Evolutionary conservation across 1,140 invertebrate species (phyloP).

Genomic region (Formica exsecta): DNA sequence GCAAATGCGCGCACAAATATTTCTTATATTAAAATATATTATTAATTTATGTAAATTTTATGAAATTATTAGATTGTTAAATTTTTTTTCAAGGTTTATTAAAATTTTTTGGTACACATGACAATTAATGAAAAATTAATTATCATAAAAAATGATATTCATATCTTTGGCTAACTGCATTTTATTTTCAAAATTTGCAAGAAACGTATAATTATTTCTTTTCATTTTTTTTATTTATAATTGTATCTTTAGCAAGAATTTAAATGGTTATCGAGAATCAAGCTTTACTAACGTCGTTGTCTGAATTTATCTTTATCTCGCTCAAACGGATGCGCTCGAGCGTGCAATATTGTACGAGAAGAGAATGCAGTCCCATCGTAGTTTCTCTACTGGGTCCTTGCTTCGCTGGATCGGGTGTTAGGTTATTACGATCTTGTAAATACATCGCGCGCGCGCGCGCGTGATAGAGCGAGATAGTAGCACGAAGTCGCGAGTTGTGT

Average conservation of each 20-base stretch:
- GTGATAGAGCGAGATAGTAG: slow-evolving; percentile 14
- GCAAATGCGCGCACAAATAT: background rate
- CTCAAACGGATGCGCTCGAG: slow-evolving; percentile 49
- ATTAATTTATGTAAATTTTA: background rate
- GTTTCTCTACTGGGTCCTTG: slow-evolving; percentile 30
- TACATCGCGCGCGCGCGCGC: slow-evolving; percentile 63
- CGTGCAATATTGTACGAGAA: slow-evolving; percentile 68
- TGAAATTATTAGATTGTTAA: background rate
- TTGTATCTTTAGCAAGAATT: background rate
- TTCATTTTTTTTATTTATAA: background rate
- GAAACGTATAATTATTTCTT: background rate
- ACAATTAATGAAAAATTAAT: background rate
- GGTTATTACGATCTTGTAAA: slow-evolving; percentile 73
- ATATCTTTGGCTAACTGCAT: background rate
- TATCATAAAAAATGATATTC: background rate
- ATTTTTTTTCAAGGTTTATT: background rate
- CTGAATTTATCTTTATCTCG: slow-evolving; percentile 7
- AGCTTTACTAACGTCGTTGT: background rate
- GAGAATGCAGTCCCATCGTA: slow-evolving; percentile 20
- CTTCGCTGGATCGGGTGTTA: slow-evolving; percentile 55
- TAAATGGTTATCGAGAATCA: slow-evolving; percentile 11
- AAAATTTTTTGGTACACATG: background rate
- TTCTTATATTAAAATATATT: background rate
- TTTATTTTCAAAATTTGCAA: background rate
- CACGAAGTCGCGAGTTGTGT: slow-evolving; percentile 15